Base-by-base conservation (phyloP, 2,797 vertebrate species). In the Diplodus puntazzo region DNA sequence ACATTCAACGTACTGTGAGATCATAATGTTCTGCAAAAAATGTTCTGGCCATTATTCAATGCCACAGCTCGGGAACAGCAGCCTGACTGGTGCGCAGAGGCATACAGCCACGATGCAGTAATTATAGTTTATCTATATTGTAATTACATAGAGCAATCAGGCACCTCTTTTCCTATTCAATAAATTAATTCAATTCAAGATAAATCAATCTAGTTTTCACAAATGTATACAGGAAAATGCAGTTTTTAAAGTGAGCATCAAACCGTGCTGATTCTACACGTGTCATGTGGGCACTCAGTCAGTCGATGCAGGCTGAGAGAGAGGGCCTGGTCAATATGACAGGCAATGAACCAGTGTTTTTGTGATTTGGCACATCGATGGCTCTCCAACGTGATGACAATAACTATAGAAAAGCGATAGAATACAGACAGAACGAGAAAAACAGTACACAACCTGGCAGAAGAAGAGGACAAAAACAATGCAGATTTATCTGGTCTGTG, bases 361-460 rank as follows among this genome's bases (percentile, higher is more conserved):
- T 69, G 21, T 62, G 49, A 34, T 80, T 68, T 77, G 52, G 55
- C 57, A 30, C 42, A 3, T 53, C 21, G 23, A 57, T 59, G 67
- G 34, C 53, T 75, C 43, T 74, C n/a, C 64, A 66, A 77, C 70
- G 52, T 73, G 70, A 76, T 48, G 79, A 30, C 50, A 69, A 80
- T 73, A 60, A 85, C 67, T 54, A 69, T 61, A 66, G 55, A 55
- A 25, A 43, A 59, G 65, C 63, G 17, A 45, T 17, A 25, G 43
- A 50, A 50, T 5, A 25, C 30, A 58, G 73, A 55, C n/a, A 78
- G 59, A 9, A 25, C n/a, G 7, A 11, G n/a, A 27, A 66, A 34
- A 69, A 65, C 11, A 3, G 49, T 14, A 17, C 4, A 52, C 21
- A 14, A 46, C 12, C 18, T 5, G 34, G 30, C 21, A 58, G 53